These are phyloP conservation scores for Muscidifurax raptorellus DNA, from an alignment of 1,140 invertebrate species.

Conservation along the genomic window DNA sequence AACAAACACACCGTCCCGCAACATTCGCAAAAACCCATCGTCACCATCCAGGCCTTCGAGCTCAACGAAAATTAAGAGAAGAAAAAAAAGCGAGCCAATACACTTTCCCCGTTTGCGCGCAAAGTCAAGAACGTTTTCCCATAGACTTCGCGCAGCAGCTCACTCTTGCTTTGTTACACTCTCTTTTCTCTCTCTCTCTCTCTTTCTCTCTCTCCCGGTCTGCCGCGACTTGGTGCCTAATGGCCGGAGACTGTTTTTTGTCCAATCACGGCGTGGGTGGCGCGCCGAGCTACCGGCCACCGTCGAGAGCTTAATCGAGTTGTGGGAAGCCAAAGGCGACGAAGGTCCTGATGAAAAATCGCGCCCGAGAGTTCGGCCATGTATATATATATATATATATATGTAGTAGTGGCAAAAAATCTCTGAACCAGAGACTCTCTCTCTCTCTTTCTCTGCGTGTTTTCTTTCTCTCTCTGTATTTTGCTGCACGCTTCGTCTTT, in stretches of 20 bases:
- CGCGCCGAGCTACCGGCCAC: neutral
- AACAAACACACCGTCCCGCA: neutral
- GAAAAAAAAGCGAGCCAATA: neutral
- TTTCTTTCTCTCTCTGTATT: neutral
- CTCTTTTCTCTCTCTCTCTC: neutral
- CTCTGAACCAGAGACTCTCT: neutral
- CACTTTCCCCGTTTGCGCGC: neutral
- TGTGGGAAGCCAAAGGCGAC: constrained; percentile 26
- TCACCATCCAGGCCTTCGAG: neutral
- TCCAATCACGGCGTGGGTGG: constrained; percentile 50
- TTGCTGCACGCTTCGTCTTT: neutral
- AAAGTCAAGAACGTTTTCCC: constrained; percentile 23
- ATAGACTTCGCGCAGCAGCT: constrained; percentile 5
- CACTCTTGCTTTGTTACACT: neutral
- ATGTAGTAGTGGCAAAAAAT: neutral
- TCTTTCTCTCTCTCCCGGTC: neutral
- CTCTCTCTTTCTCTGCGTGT: neutral
- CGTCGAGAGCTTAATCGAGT: constrained; percentile 34
- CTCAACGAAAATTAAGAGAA: neutral
- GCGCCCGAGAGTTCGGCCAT: neutral
- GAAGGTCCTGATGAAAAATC: constrained; percentile 19
- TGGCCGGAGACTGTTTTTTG: constrained; percentile 47
- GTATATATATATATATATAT: too few species aligned
- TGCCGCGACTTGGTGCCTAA: constrained; percentile 15
- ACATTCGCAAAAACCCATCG: neutral